Evolutionary conservation across 2,888 invertebrate species (phyloP).

Genomic region (Smittia aterrima): DNA sequence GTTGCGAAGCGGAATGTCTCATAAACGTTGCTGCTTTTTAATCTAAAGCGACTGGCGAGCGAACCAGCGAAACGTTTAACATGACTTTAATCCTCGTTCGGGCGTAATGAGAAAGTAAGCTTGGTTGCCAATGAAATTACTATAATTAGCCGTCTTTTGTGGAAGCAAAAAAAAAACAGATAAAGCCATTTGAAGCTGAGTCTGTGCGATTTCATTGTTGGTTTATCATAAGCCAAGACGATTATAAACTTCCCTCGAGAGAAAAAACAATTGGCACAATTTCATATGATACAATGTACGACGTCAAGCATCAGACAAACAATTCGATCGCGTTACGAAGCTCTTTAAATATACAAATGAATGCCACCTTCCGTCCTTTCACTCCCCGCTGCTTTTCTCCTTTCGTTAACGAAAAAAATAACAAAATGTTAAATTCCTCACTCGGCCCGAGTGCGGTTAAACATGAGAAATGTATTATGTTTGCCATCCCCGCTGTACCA

Average conservation of each 20-base stretch:
- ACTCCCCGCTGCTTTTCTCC: background rate
- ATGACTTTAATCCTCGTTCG: background rate
- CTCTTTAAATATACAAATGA: background rate
- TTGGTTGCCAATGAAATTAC: background rate
- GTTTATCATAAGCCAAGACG: background rate
- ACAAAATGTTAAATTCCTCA: background rate
- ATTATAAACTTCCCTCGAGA: no score
- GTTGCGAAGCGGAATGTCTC: background rate
- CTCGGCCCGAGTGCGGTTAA: conserved; percentile 1
- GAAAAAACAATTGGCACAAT: no score
- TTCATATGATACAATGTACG: background rate
- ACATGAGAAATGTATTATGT: conserved; percentile 21
- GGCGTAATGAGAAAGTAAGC: background rate
- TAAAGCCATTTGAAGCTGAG: background rate
- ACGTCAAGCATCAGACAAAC: background rate
- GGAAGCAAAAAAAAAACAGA: background rate
- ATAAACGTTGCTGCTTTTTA: background rate
- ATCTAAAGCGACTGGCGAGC: background rate
- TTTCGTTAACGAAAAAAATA: background rate
- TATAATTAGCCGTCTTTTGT: background rate
- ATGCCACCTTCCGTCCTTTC: conserved; percentile 5
- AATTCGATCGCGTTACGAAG: background rate
- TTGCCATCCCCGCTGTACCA: conserved; percentile 4
- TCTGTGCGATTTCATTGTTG: background rate
- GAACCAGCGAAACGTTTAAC: background rate